Evolutionary conservation across 2,888 invertebrate genomes (phyloP).

Genomic region (Scrobipalpa costella): DNA sequence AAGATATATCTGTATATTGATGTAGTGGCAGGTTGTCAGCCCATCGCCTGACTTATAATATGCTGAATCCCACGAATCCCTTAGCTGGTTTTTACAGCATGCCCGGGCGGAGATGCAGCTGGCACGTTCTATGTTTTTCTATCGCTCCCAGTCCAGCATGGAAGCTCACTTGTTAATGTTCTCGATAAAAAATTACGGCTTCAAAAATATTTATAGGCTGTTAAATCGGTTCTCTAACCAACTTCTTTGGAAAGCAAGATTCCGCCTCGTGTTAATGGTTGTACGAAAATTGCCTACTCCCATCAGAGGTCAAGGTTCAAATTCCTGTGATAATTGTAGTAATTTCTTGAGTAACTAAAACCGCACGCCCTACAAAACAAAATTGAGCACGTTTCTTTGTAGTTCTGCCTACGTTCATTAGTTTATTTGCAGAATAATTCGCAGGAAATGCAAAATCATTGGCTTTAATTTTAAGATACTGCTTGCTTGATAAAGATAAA

Average conservation of each 20-base stretch:
- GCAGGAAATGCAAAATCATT: too few relatives aligned
- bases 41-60: too few relatives aligned
- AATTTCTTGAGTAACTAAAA: slow-evolving; percentile 15
- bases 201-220: slow-evolving; percentile 10
- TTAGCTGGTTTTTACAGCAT: too few relatives aligned
- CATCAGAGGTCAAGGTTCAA: slow-evolving; percentile 14
- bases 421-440: not conserved
- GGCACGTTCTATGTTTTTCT: too few relatives aligned
- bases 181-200: not conserved
- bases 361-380: not conserved
- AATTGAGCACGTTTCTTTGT: slow-evolving; percentile 8
- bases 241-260: slow-evolving; percentile 14
- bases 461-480: too few relatives aligned
- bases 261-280: not conserved
- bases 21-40: too few relatives aligned
- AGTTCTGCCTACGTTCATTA: slow-evolving; percentile 6
- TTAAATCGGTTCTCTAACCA: slow-evolving; percentile 1
- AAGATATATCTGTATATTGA: too few relatives aligned
- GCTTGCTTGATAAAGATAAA: too few relatives aligned
- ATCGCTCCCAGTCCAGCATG: too few relatives aligned
- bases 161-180: not conserved
- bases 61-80: too few relatives aligned
- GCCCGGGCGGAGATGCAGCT: too few relatives aligned
- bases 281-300: slow-evolving; percentile 11
- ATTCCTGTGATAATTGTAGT: slow-evolving; percentile 10